Base-by-base conservation (phyloP, 2,888 invertebrate species). In the Trissonchulus latispiculum region DNA sequence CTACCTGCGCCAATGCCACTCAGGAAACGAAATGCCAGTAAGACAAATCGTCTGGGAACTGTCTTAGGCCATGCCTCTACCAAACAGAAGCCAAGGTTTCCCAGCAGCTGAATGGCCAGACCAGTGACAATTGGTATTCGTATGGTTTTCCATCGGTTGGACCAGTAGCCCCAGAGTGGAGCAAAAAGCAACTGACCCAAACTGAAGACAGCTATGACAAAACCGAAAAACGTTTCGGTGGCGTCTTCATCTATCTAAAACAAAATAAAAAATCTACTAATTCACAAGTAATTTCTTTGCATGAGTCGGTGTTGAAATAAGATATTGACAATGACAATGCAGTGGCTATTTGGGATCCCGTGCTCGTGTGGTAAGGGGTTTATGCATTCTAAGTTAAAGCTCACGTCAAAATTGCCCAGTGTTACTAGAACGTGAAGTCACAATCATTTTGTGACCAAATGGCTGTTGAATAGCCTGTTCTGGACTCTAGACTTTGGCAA, bases 1-100 rank as follows among this genome's bases (percentile, higher is more conserved):
- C 70, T 68, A 82, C 83, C 83, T 73, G 83, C 83, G 28, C 84
- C 83, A 70, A 83, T 77, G 37, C 84, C 84, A 66, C 83, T 81
- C 1, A 83, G 74, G 35, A 78, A 77, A 70, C 84, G 74, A 0
- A 79, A 72, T 0, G 76, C 33, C 29, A 82, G 71, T 76, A 75
- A 81, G 76, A 70, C 78, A 61, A 72, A 83, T 32, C 77, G 75
- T 23, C 77, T 75, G 36, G 78, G 29, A 48, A 48, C 23, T 8
- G 48, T 15, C 15, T 72, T 71, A 1, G 77, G 75, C 18, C 83
- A 75, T 61, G 80, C 77, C 66, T 82, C 80, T 23, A 83, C 73
- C 72, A 81, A 80, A 32, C 80, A 77, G 75, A 84, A 84, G 64
- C 84, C 73, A 0, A 82, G 64, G 76, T 84, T 85, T 2, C 84